phyloP scores from a whole-genome alignment of 2,113 vertebrate genomes.

The Anser cygnoides region DNA sequence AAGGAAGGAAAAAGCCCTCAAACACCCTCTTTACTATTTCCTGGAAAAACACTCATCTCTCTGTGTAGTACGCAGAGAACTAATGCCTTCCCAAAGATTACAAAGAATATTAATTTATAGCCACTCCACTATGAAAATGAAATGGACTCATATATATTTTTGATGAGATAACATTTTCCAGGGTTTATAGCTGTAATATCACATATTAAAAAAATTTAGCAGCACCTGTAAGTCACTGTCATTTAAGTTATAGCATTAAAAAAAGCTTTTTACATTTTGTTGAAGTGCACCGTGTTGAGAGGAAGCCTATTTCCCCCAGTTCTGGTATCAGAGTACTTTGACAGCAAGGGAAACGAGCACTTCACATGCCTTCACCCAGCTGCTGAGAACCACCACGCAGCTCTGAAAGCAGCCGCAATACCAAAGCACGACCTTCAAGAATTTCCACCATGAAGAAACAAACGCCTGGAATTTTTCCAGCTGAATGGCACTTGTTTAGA shows the following conservation, averaged over 20 bases:
- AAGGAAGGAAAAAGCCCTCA: not conserved
- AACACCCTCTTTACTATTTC: not conserved
- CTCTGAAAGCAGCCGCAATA: accelerated
- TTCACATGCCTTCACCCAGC: accelerated
- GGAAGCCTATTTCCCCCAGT: not conserved
- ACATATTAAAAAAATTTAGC: not conserved
- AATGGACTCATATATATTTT: not conserved
- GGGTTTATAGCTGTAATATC: not conserved
- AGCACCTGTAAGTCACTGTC: not conserved
- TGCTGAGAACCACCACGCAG: not conserved
- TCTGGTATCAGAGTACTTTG: not conserved
- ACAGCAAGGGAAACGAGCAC: not conserved
- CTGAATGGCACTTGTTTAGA: not conserved
- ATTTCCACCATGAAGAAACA: not conserved
- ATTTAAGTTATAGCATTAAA: not conserved
- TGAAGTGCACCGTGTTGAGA: not conserved
- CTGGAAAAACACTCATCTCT: not conserved
- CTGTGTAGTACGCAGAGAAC: not conserved
- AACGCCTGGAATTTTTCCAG: not conserved
- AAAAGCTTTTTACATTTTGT: not conserved
- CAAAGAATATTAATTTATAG: not conserved
- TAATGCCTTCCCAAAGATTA: not conserved
- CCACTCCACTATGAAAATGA: not conserved
- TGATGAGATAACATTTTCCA: not conserved
- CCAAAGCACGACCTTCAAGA: accelerated